phyloP scores from a whole-genome alignment of 2,113 vertebrate species.

The Dendropsophus ebraccatus region DNA sequence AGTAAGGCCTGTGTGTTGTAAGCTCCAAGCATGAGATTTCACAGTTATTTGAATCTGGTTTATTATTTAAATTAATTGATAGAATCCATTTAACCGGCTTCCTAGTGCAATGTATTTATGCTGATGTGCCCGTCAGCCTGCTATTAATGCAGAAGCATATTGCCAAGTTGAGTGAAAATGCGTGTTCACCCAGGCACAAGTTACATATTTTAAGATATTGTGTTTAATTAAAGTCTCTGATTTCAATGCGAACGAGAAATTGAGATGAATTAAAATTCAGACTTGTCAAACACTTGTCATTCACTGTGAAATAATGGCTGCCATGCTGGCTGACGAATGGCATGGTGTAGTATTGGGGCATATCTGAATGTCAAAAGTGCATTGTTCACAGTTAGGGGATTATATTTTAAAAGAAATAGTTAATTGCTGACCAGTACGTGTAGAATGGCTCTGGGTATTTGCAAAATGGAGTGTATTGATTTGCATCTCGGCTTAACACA shows the following conservation, averaged over 20 bases:
- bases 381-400: background rate
- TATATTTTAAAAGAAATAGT: background rate
- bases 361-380: background rate
- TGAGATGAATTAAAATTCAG: slow-evolving; percentile 33
- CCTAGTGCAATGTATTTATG: slow-evolving; percentile 41
- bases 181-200: slow-evolving; percentile 25
- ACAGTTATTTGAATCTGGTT: slow-evolving; percentile 53
- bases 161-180: slow-evolving; percentile 43
- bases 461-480: slow-evolving; percentile 10
- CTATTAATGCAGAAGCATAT: slow-evolving; percentile 42
- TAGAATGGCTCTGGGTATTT: background rate
- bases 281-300: slow-evolving; percentile 28
- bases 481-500: slow-evolving; percentile 32
- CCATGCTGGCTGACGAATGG: background rate
- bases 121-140: slow-evolving; percentile 45
- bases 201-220: slow-evolving; percentile 44
- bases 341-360: background rate
- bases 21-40: slow-evolving; percentile 21
- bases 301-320: slow-evolving; percentile 33
- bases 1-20: background rate
- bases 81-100: slow-evolving; percentile 51
- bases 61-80: slow-evolving; percentile 58
- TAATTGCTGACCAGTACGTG: slow-evolving; percentile 33
- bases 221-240: slow-evolving; percentile 44
- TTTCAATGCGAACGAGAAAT: background rate